These are phyloP conservation scores for Sinonovacula constricta DNA, from an alignment of 1,140 invertebrate species.

Conservation along the genomic window DNA sequence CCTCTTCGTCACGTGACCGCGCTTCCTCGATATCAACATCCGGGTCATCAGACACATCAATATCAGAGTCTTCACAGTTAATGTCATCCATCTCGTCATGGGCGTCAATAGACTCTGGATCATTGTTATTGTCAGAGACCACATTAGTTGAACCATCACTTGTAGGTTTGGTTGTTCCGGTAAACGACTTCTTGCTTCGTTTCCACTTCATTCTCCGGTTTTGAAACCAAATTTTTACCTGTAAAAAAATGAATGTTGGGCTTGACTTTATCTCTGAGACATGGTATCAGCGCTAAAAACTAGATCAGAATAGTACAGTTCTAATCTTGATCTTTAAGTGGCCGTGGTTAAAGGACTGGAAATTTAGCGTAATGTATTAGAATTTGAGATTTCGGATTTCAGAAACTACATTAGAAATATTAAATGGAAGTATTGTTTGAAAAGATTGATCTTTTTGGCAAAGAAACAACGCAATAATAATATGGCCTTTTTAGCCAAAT, in stretches of 20 bases:
- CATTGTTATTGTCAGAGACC: not conserved
- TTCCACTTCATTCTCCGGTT: slow-evolving; percentile 99
- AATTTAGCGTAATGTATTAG: too few relatives aligned
- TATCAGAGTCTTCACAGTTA: slow-evolving; percentile 64
- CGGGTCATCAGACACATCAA: slow-evolving; percentile 64
- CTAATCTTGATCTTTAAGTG: too few relatives aligned
- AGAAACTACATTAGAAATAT: too few relatives aligned
- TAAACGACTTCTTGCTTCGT: slow-evolving; percentile 75
- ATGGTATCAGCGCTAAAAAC: not conserved
- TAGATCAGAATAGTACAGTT: not conserved
- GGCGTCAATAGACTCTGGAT: slow-evolving; percentile 12
- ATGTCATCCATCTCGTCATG: slow-evolving; percentile 53
- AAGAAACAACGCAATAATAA: too few relatives aligned
- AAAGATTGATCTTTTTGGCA: too few relatives aligned
- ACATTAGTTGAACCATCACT: not conserved
- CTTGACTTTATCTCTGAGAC: not conserved
- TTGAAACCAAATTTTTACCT: slow-evolving; percentile 83
- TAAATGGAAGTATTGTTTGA: too few relatives aligned
- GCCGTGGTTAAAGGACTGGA: too few relatives aligned
- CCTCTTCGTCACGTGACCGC: slow-evolving; percentile 28
- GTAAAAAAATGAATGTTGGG: slow-evolving; percentile 75
- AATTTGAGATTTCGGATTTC: too few relatives aligned
- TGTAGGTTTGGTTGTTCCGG: slow-evolving; percentile 33
- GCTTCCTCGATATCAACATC: slow-evolving; percentile 59
- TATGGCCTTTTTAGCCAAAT: too few relatives aligned